A percentile compares a stretch with the other conserved stretches of the same genome.
Conservation (phyloP, 1,140 invertebrate species). For the Pseudomyrmex gracilis region DNA sequence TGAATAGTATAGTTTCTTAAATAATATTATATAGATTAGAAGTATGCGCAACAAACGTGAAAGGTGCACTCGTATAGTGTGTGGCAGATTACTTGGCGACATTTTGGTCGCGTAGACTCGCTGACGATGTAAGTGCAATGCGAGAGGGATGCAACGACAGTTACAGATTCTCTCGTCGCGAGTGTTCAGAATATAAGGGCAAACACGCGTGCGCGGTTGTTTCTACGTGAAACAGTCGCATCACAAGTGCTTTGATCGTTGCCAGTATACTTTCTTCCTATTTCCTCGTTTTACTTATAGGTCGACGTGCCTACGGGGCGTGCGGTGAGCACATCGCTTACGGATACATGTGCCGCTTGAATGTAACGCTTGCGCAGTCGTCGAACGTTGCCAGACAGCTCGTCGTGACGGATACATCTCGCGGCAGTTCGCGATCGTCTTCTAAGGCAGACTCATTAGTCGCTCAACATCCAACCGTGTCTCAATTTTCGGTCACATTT, state of each 20-base stretch:
- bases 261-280: conserved; percentile 14
- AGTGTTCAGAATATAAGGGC: neutral
- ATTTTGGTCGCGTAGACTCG: neutral
- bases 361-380: conserved; percentile 76
- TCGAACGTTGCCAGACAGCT: conserved; percentile 73
- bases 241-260: conserved; percentile 5
- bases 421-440: conserved; percentile 79
- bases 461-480: conserved; percentile 70
- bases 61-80: conserved; percentile 10
- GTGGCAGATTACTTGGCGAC: conserved; percentile 9
- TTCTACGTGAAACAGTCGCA: neutral
- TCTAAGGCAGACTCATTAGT: conserved; percentile 78
- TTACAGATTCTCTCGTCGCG: conserved; percentile 11
- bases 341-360: conserved; percentile 71
- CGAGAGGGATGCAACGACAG: neutral
- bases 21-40: no score
- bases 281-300: conserved; percentile 18
- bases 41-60: conserved; percentile 4
- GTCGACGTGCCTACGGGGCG: neutral
- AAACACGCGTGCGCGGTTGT: conserved; percentile 5
- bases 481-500: conserved; percentile 43
- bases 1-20: neutral
- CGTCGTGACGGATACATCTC: conserved; percentile 78
- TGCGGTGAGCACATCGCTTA: conserved; percentile 63
- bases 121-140: conserved; percentile 15